Evolutionary conservation across 2,113 vertebrate genomes (phyloP).

Genomic region (Dasyornis broadbenti): DNA sequence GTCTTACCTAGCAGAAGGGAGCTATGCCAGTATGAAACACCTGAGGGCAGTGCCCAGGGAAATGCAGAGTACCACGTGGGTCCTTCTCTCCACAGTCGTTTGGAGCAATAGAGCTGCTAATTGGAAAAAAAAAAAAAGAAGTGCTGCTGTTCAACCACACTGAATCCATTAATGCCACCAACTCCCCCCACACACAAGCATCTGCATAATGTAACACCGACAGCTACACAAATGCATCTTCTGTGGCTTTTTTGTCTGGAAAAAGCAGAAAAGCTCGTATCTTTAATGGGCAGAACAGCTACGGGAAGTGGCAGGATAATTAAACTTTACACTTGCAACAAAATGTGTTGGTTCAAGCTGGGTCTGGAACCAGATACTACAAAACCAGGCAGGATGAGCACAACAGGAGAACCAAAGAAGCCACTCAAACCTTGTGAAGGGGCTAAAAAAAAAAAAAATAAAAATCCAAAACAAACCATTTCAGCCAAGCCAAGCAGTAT

Average conservation of each 20-base stretch:
- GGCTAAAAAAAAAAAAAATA: background rate
- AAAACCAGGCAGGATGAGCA: background rate
- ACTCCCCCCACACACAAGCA: background rate
- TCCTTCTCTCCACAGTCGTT: background rate
- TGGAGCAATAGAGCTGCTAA: background rate
- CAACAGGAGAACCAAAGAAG: background rate
- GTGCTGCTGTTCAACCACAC: background rate
- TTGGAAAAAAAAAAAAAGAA: background rate
- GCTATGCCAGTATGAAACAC: background rate
- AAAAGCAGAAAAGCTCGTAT: background rate
- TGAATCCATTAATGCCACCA: background rate
- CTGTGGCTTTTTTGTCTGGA: background rate
- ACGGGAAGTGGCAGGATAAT: background rate
- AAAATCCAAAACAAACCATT: background rate
- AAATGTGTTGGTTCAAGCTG: background rate
- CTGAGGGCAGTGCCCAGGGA: rapidly evolving
- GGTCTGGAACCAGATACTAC: background rate
- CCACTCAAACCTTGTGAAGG: background rate
- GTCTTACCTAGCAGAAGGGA: constrained; percentile 29
- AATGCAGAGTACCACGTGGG: background rate
- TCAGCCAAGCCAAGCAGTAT: background rate
- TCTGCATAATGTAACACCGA: background rate
- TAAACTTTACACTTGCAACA: background rate
- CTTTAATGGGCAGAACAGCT: background rate
- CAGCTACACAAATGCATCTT: background rate